Evolutionary conservation across 2,888 invertebrate species (phyloP).

Genomic region (Aleiodes testaceus): DNA sequence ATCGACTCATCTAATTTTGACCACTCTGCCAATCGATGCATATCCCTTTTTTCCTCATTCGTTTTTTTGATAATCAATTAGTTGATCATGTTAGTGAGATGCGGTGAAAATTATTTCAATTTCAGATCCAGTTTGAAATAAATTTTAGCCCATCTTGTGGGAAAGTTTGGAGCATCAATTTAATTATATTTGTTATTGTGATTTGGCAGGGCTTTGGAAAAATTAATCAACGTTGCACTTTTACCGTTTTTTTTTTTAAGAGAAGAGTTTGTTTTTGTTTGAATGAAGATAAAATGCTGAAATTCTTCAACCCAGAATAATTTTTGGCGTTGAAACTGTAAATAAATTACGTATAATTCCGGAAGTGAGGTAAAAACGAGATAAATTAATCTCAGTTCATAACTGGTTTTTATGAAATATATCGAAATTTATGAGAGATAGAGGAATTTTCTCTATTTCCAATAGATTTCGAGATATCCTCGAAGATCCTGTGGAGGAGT

Average conservation of each 20-base stretch:
- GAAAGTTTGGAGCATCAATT: background rate
- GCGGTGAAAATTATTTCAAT: constrained; percentile 71
- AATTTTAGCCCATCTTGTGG: constrained; percentile 66
- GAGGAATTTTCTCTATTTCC: no score
- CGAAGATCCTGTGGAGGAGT: no score
- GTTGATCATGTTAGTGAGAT: constrained; percentile 17
- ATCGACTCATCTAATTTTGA: no score
- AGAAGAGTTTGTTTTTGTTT: constrained; percentile 1
- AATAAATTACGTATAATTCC: constrained; percentile 26
- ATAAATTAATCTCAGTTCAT: constrained; percentile 31
- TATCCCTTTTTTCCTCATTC: background rate
- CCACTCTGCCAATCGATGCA: background rate
- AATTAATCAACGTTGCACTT: background rate
- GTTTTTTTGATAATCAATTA: constrained; percentile 7
- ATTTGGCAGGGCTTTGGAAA: background rate
- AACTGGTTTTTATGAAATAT: no score
- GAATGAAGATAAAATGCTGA: constrained; percentile 10
- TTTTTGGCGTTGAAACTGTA: constrained; percentile 21
- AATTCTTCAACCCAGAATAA: background rate
- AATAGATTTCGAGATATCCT: no score
- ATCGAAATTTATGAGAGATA: no score
- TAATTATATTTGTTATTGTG: background rate
- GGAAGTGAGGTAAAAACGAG: constrained; percentile 34
- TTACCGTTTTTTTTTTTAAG: constrained; percentile 6
- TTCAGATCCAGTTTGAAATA: constrained; percentile 72